Evolutionary conservation across 2,797 vertebrate species (phyloP).

Genomic region (Sebastes baramenuke): DNA sequence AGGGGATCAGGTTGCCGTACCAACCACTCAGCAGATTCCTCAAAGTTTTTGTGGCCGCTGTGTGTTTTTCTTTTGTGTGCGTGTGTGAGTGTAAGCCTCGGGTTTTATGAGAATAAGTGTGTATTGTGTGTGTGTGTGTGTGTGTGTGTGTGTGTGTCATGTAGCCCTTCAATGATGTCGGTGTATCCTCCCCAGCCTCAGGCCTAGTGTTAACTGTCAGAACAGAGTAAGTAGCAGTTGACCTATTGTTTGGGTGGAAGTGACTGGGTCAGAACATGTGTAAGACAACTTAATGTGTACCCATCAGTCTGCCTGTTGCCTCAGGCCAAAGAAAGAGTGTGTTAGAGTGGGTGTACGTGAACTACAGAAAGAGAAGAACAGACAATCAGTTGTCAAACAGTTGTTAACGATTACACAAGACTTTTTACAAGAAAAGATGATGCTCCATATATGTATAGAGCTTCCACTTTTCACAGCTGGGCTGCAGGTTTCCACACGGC

Average conservation of each 20-base stretch:
- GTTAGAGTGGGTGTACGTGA: neutral
- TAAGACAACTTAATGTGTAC: conserved; percentile 45
- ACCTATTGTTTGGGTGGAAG: conserved; percentile 62
- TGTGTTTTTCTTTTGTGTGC: conserved; percentile 45
- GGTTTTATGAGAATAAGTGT: neutral
- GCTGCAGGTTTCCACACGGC: too few species aligned
- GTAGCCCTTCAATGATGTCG: conserved; percentile 13
- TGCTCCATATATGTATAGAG: too few species aligned
- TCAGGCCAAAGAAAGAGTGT: conserved; percentile 1
- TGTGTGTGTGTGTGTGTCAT: conserved; percentile 28
- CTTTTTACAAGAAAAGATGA: too few species aligned
- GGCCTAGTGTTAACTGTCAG: conserved; percentile 67
- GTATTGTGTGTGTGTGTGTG: neutral
- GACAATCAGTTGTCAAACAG: neutral
- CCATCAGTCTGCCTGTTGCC: conserved; percentile 36
- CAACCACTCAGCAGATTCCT: conserved; percentile 80
- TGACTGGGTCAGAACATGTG: conserved; percentile 34
- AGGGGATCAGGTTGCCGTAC: conserved; percentile 66
- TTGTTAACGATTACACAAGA: too few species aligned
- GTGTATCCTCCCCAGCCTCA: conserved; percentile 44
- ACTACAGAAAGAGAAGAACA: neutral
- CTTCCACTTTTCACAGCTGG: too few species aligned
- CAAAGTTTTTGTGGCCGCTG: conserved; percentile 50
- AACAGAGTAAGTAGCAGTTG: conserved; percentile 60
- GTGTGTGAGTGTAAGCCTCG: conserved; percentile 28